Evolutionary conservation across 2,888 invertebrate species (phyloP).

Genomic region (Lissonota sp.): DNA sequence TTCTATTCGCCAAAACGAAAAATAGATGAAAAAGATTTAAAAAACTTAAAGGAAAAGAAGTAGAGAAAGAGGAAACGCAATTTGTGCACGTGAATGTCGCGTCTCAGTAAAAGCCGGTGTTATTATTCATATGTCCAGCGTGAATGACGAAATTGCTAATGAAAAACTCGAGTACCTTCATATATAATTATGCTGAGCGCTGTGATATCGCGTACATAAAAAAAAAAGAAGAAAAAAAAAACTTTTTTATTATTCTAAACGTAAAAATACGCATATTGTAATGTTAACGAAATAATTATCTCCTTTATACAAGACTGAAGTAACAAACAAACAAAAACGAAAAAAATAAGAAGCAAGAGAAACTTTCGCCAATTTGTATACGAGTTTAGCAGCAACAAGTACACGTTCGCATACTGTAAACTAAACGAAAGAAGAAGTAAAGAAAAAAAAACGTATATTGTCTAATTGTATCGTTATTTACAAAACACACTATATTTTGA

Average conservation of each 20-base stretch:
- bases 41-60: conserved; percentile 35
- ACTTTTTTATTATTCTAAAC: conserved; percentile 75
- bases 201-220: conserved; percentile 83
- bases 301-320: conserved; percentile 76
- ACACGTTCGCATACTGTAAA: conserved; percentile 54
- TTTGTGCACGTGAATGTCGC: conserved; percentile 73
- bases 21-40: conserved; percentile 17
- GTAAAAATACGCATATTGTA: conserved; percentile 79
- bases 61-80: conserved; percentile 53
- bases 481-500: conserved; percentile 60
- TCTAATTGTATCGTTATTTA: conserved; percentile 58
- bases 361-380: conserved; percentile 68
- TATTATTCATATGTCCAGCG: conserved; percentile 63
- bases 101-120: conserved; percentile 70
- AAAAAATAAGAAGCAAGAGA: conserved; percentile 37
- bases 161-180: conserved; percentile 69
- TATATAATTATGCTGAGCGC: conserved; percentile 79
- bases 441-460: conserved; percentile 28
- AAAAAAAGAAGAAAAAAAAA: conserved; percentile 60
- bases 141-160: conserved; percentile 61
- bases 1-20: conserved; percentile 60
- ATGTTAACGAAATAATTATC: conserved; percentile 78
- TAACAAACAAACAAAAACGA: conserved; percentile 21
- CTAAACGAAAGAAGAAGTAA: conserved; percentile 26
- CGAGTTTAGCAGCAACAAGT: conserved; percentile 68